Conservation (phyloP, 2,113 vertebrate species). For the Piprites chloris region DNA sequence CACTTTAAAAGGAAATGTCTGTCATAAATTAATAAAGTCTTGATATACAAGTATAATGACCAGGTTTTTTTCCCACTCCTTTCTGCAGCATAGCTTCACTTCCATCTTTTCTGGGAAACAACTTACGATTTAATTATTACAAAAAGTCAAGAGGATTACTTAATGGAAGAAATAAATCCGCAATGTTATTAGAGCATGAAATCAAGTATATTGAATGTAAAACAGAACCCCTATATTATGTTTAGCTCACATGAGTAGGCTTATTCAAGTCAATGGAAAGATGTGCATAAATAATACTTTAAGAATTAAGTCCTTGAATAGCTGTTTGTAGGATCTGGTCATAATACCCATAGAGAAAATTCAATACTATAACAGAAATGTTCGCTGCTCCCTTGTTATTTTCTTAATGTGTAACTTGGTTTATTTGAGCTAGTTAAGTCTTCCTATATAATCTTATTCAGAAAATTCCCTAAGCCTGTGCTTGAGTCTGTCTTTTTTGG, state of each 20-base stretch:
- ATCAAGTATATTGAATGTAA: constrained; percentile 53
- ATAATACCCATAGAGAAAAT: neutral
- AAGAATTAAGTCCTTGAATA: neutral
- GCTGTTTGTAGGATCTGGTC: neutral
- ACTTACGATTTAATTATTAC: constrained; percentile 51
- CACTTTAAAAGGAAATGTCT: neutral
- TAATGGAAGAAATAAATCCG: constrained; percentile 61
- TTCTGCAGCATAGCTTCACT: constrained; percentile 5
- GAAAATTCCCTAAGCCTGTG: neutral
- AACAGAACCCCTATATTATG: neutral
- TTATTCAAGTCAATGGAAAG: neutral
- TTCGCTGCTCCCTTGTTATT: neutral
- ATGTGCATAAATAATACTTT: neutral
- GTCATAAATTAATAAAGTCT: constrained; percentile 17
- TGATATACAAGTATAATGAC: constrained; percentile 6
- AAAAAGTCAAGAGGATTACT: constrained; percentile 53
- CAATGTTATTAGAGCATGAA: constrained; percentile 68
- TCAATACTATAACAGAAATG: neutral
- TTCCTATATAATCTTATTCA: neutral
- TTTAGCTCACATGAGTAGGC: neutral
- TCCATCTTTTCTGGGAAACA: constrained; percentile 45
- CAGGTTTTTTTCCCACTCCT: neutral
- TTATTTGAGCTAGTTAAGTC: neutral
- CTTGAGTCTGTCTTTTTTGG: neutral
- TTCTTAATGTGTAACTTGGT: neutral